These are phyloP conservation scores for Chymomyza procnemis DNA, from an alignment of 2,888 invertebrate species.

Conservation along the genomic window DNA sequence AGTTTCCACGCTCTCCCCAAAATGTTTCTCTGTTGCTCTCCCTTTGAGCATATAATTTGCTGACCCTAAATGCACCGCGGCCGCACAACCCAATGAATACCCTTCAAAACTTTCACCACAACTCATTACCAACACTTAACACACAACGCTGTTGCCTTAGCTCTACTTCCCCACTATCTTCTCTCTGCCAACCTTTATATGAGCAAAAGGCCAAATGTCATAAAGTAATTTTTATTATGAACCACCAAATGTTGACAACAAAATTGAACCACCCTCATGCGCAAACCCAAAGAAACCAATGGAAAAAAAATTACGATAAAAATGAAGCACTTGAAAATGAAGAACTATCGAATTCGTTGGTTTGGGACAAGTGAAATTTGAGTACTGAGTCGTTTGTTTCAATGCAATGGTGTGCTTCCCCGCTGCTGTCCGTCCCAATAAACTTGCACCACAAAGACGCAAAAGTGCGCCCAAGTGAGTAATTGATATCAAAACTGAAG, in stretches of 20 bases:
- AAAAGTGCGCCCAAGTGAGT: slow-evolving; percentile 21
- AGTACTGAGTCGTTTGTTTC: no score
- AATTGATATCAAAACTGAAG: slow-evolving; percentile 45
- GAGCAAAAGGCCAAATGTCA: slow-evolving; percentile 8
- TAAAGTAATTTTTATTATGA: neutral
- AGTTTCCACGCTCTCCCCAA: neutral
- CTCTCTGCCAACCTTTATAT: neutral
- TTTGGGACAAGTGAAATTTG: slow-evolving; percentile 27
- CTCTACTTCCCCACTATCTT: neutral
- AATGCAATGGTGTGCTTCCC: neutral
- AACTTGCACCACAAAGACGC: slow-evolving; percentile 9
- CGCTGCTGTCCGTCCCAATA: neutral
- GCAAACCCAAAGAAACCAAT: neutral
- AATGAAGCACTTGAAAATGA: slow-evolving; percentile 44
- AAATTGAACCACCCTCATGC: neutral
- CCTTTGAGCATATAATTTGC: neutral
- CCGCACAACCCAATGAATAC: neutral
- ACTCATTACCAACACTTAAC: neutral
- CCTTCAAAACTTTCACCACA: neutral
- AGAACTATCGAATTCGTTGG: slow-evolving; percentile 18
- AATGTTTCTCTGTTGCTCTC: neutral
- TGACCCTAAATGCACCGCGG: neutral
- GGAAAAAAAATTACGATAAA: neutral
- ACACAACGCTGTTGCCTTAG: neutral
- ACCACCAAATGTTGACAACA: neutral